Base-by-base conservation (phyloP, 2,113 vertebrate genomes). In the Lontra canadensis region DNA sequence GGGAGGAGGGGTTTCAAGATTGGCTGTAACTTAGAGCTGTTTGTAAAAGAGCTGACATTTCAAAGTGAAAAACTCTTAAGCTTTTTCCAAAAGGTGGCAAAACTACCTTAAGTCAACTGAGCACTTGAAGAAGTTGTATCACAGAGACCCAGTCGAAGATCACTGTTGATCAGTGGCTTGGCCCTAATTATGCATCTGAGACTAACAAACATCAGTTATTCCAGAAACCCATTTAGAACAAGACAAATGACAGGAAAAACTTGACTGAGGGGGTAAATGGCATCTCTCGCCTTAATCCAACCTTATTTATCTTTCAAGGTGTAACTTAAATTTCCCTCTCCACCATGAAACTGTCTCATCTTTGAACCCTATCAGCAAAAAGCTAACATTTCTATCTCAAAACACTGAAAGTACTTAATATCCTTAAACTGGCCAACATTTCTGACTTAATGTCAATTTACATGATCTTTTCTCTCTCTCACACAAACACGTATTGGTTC, bases 201-300 rank as follows among this genome's bases (percentile, higher is more conserved):
- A 88, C 39, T 67, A 74, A 90, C 84, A 82, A n/a, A 29, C 47
- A 25, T 88, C 9, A 8, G 14, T 67, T 69, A 31, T 36, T 93
- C 26, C 49, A 31, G 61, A 96, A 89, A 59, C 39, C 26, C 36
- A 95, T 59, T 83, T 47, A 79, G 47, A 94, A 90, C 6, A 85
- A n/a, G 55, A 96, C n/a, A 47, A 91, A 88, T 34, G 25, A 39
- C 57, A 42, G n/a, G 52, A 39, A 73, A 36, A 65, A 36, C 34
- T 76, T 95, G 23, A 26, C 15, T 17, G 6, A 55, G 1, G 36
- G 39, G 31, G 21, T 67, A 93, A 95, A 0, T 31, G 42, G 47
- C 36, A 90, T 85, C 57, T 74, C 34, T 94, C n/a, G 82, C 65
- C 39, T 74, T 93, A 93, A 73, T 95, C 91, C 73, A 96, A 96